These are phyloP conservation scores for Drosophila littoralis DNA, from an alignment of 1,140 invertebrate species.

Conservation along the genomic window DNA sequence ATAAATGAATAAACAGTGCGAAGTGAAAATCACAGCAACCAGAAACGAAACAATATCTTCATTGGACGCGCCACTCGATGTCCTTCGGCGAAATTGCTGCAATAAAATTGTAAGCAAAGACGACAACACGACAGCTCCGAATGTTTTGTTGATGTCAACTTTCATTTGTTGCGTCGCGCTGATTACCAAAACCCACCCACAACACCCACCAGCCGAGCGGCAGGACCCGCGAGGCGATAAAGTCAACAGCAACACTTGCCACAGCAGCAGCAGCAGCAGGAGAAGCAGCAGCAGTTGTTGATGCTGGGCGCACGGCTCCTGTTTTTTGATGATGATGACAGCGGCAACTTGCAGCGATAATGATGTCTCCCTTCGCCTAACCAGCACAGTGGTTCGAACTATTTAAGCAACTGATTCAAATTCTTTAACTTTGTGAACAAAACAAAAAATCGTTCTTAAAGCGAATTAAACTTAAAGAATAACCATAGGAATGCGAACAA, in stretches of 20 bases:
- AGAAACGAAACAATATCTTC: constrained; percentile 49
- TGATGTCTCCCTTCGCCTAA: constrained; percentile 41
- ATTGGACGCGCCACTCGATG: constrained; percentile 14
- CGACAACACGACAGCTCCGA: constrained; percentile 24
- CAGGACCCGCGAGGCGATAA: constrained; percentile 39
- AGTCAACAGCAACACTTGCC: constrained; percentile 73
- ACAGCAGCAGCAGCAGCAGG: constrained; percentile 45
- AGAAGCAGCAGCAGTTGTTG: constrained; percentile 31
- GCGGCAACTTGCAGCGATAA: constrained; percentile 55
- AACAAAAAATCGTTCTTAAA: too few relatives aligned
- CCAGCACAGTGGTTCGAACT: neutral
- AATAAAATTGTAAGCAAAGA: constrained; percentile 62
- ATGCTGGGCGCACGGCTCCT: constrained; percentile 36
- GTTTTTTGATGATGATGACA: constrained; percentile 68
- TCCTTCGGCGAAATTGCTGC: constrained; percentile 44
- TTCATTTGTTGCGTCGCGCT: constrained; percentile 65
- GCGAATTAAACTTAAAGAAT: too few relatives aligned
- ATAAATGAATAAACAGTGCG: constrained; percentile 37
- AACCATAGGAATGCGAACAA: too few relatives aligned
- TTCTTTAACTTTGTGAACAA: too few relatives aligned
- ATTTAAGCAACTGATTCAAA: neutral
- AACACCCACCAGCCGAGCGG: neutral
- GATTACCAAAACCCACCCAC: constrained; percentile 47
- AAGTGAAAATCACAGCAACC: constrained; percentile 32
- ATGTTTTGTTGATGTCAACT: constrained; percentile 64